Percentiles rank a stretch among this genome's conserved stretches.
phyloP scores from a whole-genome alignment of 2,113 vertebrate genomes.

The Elachura formosa region DNA sequence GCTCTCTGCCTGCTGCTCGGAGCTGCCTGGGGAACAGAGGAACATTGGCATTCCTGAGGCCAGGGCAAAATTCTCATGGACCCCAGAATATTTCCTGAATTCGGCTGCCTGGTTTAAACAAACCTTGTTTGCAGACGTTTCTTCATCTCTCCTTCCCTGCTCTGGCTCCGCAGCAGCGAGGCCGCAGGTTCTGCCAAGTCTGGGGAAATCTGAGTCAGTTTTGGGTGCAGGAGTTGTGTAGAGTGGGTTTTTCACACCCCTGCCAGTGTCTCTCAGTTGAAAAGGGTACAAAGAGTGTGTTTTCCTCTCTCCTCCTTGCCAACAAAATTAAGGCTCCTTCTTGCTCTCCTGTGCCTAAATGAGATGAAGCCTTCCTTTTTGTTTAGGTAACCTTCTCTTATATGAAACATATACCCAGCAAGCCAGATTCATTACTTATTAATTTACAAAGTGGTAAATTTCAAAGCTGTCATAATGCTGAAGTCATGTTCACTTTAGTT shows the following conservation, averaged over 20 bases:
- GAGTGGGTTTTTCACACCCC: not conserved
- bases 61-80: fast-evolving
- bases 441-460: constrained; percentile 64
- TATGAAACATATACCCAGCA: constrained; percentile 44
- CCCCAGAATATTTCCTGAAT: not conserved
- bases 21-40: not conserved
- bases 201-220: not conserved
- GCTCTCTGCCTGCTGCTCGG: not conserved
- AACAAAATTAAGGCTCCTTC: not conserved
- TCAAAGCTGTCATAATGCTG: constrained; percentile 72
- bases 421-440: constrained; percentile 53
- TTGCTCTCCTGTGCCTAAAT: not conserved
- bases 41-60: fast-evolving
- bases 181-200: not conserved
- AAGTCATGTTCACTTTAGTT: constrained; percentile 68
- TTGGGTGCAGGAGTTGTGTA: not conserved
- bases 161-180: not conserved
- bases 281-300: not conserved
- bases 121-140: not conserved
- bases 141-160: not conserved
- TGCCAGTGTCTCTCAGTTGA: not conserved
- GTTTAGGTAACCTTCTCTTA: constrained; percentile 33
- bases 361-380: not conserved
- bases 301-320: not conserved
- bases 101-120: not conserved